Percentiles rank a stretch among this genome's conserved stretches.
Conservation (phyloP, 2,113 vertebrate species). For the Panthera tigris region DNA sequence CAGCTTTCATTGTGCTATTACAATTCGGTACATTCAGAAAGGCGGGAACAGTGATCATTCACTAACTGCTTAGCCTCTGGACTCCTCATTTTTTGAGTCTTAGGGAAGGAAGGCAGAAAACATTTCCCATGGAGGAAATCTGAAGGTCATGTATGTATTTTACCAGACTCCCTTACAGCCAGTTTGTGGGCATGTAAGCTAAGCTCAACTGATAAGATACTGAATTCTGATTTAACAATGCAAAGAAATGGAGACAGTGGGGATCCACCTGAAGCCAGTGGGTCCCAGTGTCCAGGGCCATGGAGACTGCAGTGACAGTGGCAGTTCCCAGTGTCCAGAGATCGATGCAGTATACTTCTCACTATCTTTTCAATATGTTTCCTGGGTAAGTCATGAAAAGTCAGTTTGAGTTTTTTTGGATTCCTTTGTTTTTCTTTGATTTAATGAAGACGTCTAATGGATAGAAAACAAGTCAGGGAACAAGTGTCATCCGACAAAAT, state of each 20-base stretch:
- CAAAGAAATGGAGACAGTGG: neutral
- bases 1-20: neutral
- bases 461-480: neutral
- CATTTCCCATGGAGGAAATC: neutral
- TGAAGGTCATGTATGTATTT: neutral
- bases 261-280: neutral
- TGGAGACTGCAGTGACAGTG: neutral
- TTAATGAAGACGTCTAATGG: neutral
- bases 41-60: neutral
- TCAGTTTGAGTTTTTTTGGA: neutral
- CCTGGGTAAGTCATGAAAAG: neutral
- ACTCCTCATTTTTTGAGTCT: neutral
- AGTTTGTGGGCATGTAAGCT: neutral
- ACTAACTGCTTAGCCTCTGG: neutral
- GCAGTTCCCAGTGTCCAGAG: fast-evolving
- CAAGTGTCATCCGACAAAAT: neutral
- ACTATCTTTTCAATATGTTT: neutral
- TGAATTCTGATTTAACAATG: neutral
- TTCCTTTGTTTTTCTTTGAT: neutral
- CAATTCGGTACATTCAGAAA: neutral
- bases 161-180: neutral
- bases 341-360: neutral
- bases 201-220: neutral
- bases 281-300: neutral
- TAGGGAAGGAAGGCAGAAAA: neutral